Conservation (phyloP, 2,797 vertebrate genomes). For the Bufotes viridis region DNA sequence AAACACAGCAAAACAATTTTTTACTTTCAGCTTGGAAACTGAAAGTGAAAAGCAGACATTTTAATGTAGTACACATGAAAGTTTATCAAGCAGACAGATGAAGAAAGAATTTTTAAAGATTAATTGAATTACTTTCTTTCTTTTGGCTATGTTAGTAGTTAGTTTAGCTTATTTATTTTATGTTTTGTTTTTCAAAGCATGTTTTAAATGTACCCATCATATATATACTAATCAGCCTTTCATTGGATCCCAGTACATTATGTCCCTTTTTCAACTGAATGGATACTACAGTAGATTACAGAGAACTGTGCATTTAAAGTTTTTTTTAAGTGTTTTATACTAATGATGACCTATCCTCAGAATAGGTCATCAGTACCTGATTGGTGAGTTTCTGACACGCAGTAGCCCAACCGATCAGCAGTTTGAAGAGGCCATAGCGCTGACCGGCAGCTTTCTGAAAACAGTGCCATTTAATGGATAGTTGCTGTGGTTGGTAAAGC, state of each 20-base stretch:
- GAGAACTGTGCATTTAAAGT: neutral
- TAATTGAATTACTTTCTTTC: neutral
- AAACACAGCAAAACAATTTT: slow-evolving; percentile 26
- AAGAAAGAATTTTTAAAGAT: slow-evolving; percentile 6
- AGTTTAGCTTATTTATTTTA: neutral
- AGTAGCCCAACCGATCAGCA: too few species aligned
- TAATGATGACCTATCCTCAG: too few species aligned
- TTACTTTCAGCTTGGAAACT: slow-evolving; percentile 26
- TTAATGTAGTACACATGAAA: slow-evolving; percentile 18
- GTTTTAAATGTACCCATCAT: neutral
- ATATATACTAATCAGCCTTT: neutral
- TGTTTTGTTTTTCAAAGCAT: neutral
- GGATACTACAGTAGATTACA: neutral
- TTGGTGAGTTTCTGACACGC: too few species aligned
- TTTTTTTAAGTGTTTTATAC: too few species aligned
- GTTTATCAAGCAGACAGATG: neutral
- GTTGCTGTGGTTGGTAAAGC: too few species aligned
- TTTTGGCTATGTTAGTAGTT: neutral
- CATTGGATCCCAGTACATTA: neutral
- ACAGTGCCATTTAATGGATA: too few species aligned
- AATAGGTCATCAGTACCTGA: too few species aligned
- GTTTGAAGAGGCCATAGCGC: too few species aligned
- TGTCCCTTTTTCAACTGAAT: neutral
- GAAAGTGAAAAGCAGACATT: slow-evolving; percentile 16
- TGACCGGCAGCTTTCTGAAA: too few species aligned